Base-by-base conservation (phyloP, 1,140 invertebrate species). In the Drosophila paulistorum region DNA sequence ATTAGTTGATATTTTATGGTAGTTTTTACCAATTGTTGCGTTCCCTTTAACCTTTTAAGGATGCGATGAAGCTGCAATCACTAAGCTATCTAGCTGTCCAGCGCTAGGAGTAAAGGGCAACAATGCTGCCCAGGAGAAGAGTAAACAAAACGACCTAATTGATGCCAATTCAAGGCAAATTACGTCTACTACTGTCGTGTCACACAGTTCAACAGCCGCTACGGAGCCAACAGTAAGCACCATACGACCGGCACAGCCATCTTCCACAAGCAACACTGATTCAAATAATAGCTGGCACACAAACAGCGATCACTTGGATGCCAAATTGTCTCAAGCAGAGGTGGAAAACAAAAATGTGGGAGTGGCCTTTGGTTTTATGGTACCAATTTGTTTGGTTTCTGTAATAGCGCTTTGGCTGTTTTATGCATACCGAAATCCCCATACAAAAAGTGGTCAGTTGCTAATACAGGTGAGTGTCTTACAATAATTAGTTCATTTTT, bases 341-440 rank as follows among this genome's bases (percentile, higher is more conserved):
- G 62, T 71, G 51, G 75, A 86, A 4, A 72, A 77, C 37, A 90
- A 91, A 70, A 91, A 71, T 37, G 81, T 90, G 51, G 86, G 90
- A 45, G 51, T 91, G 14, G 91, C 81, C 37, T 77, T 92, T 57
- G 91, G 91, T 10, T 83, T 92, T 39, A 71, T 92, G 62, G 76
- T 90, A 55, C 90, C 91, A 72, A 92, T 92, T 35, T 91, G 91
- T 30, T 68, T 92, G 55, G 82, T 92, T 45, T 77, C 90, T 35
- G 80, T 93, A 51, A 75, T 95, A 7, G 94, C 93, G 23, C 93
- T 94, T 13, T 99, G 98, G 98, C 92, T 96, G 5, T 93, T 96
- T 13, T 99, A 99, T 92, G 99, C 98, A 14, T 99, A 99, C 93
- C 95, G 96, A 75, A 97, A 98, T 93, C 99, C 98, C 7, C 98